Evolutionary conservation across 2,113 vertebrate genomes (phyloP), one percentile per base, ranked within the genome.

Genomic region (Nothocercus nigrocapillus): DNA sequence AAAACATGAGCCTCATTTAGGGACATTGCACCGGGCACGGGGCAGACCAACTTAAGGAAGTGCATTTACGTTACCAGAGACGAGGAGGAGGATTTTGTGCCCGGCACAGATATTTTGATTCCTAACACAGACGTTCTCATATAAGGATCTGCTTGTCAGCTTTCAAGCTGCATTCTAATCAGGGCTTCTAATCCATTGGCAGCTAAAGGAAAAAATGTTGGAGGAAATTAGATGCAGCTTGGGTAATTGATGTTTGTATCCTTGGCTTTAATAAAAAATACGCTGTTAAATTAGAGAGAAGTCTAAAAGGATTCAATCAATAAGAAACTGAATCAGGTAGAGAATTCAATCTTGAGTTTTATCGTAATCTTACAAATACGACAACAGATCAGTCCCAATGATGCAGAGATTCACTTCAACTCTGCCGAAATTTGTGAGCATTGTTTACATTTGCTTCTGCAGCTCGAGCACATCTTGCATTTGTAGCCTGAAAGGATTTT

Each of bases 111-210:
- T 94, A 96, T 97, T 96, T 97, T 97, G 96, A 97, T 98, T 97
- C 95, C 93, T 96, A 97, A 96, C 7, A 5, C 75, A 96, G 96
- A 82, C 95, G 83, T 87, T 94, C 91, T 97, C 89, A 87, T 94
- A 97, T 97, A 97, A 97, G 76, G 93, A 97, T 97, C 96, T 97
- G 95, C 91, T 97, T 98, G 95, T 96, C 94, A 87, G 94, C 95
- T 97, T 97, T 97, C 97, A 96, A 96, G 93, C 69, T 95, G 93
- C 98, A 98, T 97, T 98, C 95, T 97, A 98, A 98, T 97, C 97
- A 97, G 95, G 93, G 72, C 91, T 97, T 97, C 95, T 97, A 98
- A 98, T 98, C 97, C 96, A 97, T 10, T 97, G 96, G 93, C 95
- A 97, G 93, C 72, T 96, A 96, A 96, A 32, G 19, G 64, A 85